These are phyloP conservation scores for Microctenopoma lineatum DNA, from an alignment of 2,797 vertebrate species.

Conservation along the genomic window DNA sequence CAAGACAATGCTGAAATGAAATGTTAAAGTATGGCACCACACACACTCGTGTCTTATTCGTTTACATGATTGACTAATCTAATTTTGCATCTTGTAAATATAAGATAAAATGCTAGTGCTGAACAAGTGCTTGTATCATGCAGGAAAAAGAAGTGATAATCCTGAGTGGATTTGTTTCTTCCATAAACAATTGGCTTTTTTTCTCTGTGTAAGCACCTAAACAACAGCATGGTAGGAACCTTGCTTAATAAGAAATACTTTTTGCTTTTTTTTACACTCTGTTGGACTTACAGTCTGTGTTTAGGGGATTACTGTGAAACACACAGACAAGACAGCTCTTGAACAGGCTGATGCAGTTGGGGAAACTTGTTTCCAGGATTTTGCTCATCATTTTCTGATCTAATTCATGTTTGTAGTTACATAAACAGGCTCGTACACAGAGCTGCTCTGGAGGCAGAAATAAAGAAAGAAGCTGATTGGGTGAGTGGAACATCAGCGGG, in stretches of 20 bases:
- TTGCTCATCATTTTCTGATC: conserved; percentile 29
- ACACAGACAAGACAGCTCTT: conserved; percentile 17
- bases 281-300: conserved; percentile 16
- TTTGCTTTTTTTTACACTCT: conserved; percentile 32
- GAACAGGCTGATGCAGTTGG: conserved; percentile 12
- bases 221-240: background rate
- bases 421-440: conserved; percentile 20
- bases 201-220: background rate
- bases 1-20: too few species aligned
- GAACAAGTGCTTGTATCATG: background rate
- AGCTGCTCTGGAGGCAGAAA: conserved; percentile 8
- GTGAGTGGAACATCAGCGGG: conserved; percentile 18
- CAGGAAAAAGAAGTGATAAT: too few species aligned
- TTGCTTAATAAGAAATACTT: background rate
- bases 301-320: conserved; percentile 38
- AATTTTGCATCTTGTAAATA: too few species aligned
- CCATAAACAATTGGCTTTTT: background rate
- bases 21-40: too few species aligned
- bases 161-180: background rate
- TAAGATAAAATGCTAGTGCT: background rate
- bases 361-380: conserved; percentile 40
- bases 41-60: too few species aligned
- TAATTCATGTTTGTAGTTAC: conserved; percentile 32
- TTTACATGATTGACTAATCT: too few species aligned
- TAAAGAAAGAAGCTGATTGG: conserved; percentile 8